Evolutionary conservation across 2,888 invertebrate genomes (phyloP).

Genomic region (Drosophila maculinotata): DNA sequence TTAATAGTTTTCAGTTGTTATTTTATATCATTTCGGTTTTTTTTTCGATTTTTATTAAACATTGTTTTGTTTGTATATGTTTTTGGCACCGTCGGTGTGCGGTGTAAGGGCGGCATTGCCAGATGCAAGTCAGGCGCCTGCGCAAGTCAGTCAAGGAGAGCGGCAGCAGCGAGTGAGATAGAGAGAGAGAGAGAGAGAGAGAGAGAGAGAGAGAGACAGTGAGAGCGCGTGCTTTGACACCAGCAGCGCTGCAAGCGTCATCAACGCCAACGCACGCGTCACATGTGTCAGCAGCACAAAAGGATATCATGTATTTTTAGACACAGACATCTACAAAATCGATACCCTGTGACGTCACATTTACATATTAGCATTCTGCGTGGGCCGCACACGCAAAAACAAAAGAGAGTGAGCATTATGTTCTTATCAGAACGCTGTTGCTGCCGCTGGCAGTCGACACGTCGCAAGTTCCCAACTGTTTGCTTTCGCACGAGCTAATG

Average conservation of each 20-base stretch:
- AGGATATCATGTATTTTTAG: slow-evolving; percentile 57
- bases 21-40: slow-evolving; percentile 14
- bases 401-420: slow-evolving; percentile 8
- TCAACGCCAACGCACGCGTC: slow-evolving; percentile 35
- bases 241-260: slow-evolving; percentile 40
- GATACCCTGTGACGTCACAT: slow-evolving; percentile 65
- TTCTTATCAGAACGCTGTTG: slow-evolving; percentile 19
- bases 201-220: not conserved
- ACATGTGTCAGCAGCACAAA: slow-evolving; percentile 19
- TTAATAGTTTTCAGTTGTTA: slow-evolving; percentile 42
- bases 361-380: slow-evolving; percentile 27
- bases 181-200: slow-evolving; percentile 2
- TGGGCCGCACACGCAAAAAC: slow-evolving; percentile 31
- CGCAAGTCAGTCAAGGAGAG: slow-evolving; percentile 53
- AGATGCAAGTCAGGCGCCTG: slow-evolving; percentile 65
- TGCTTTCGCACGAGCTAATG: slow-evolving; percentile 5
- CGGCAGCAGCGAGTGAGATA: slow-evolving; percentile 4
- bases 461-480: slow-evolving; percentile 16
- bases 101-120: slow-evolving; percentile 58
- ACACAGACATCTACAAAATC: slow-evolving; percentile 48
- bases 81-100: slow-evolving; percentile 31
- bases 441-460: not conserved
- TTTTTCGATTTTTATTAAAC: slow-evolving; percentile 5
- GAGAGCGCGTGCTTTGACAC: slow-evolving; percentile 5
- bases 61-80: slow-evolving; percentile 9